These are phyloP conservation scores for Mixornis gularis DNA, from an alignment of 2,113 vertebrate species.

Conservation along the genomic window DNA sequence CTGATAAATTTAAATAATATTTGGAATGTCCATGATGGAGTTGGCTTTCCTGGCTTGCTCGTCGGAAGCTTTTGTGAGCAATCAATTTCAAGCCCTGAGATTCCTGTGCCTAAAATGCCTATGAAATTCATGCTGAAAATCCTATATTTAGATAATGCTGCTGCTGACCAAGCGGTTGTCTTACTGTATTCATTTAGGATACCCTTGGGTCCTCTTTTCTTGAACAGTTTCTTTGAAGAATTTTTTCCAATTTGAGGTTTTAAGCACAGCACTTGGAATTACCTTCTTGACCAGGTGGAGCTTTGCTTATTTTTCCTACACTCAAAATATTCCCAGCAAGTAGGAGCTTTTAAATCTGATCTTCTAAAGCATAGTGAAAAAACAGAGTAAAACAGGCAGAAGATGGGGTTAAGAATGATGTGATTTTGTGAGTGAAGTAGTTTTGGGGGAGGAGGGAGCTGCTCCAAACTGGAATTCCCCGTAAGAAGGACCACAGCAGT, in stretches of 20 bases:
- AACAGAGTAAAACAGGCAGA: not conserved
- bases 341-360: not conserved
- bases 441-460: not conserved
- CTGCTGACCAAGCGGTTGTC: not conserved
- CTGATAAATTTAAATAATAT: not conserved
- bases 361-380: not conserved
- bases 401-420: not conserved
- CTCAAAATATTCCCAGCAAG: not conserved
- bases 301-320: not conserved
- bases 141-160: not conserved
- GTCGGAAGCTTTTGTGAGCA: not conserved
- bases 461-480: not conserved
- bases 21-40: not conserved
- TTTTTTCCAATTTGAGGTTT: not conserved
- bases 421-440: not conserved
- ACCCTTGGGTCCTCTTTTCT: not conserved
- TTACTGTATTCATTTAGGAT: not conserved
- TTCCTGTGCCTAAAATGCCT: fast-evolving
- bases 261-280: not conserved
- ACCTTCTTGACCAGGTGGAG: not conserved
- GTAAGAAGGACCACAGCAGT: not conserved
- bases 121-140: not conserved
- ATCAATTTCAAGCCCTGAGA: not conserved
- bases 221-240: not conserved
- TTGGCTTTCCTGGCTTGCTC: not conserved